These are phyloP conservation scores for Vanessa cardui DNA, from an alignment of 2,888 invertebrate species.

Conservation along the genomic window DNA sequence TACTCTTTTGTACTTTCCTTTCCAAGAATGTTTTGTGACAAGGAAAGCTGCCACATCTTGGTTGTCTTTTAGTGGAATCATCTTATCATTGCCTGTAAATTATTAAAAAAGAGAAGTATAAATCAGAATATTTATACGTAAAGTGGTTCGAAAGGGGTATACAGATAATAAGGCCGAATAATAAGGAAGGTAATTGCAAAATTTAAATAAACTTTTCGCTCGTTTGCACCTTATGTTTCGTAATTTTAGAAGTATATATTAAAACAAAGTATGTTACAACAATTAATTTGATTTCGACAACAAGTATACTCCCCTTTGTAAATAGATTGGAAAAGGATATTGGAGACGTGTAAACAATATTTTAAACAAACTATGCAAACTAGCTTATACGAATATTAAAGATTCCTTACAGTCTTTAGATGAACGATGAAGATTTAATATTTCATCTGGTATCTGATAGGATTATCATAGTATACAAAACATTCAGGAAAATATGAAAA, in stretches of 20 bases:
- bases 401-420: slow-evolving; percentile 63
- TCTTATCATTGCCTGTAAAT: slow-evolving; percentile 83
- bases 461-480: slow-evolving; percentile 71
- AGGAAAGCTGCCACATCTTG: slow-evolving; percentile 98
- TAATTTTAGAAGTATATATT: too few species aligned
- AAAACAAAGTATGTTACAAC: neutral
- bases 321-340: slow-evolving; percentile 61
- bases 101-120: neutral
- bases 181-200: slow-evolving; percentile 6
- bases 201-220: too few species aligned
- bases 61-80: slow-evolving; percentile 94
- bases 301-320: slow-evolving; percentile 78
- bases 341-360: slow-evolving; percentile 79
- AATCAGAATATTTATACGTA: neutral
- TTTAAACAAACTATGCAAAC: slow-evolving; percentile 40
- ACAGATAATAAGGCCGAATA: slow-evolving; percentile 7
- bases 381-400: slow-evolving; percentile 22
- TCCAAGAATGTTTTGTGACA: slow-evolving; percentile 99
- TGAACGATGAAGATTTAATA: slow-evolving; percentile 52
- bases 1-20: slow-evolving; percentile 99
- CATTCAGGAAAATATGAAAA: slow-evolving; percentile 64
- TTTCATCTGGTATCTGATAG: slow-evolving; percentile 59
- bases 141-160: slow-evolving; percentile 11
- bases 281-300: slow-evolving; percentile 30
- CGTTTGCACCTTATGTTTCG: neutral